Percentiles rank a stretch among this genome's conserved stretches.
phyloP scores from a whole-genome alignment of 2,797 vertebrate genomes.

The Hydrophis major region DNA sequence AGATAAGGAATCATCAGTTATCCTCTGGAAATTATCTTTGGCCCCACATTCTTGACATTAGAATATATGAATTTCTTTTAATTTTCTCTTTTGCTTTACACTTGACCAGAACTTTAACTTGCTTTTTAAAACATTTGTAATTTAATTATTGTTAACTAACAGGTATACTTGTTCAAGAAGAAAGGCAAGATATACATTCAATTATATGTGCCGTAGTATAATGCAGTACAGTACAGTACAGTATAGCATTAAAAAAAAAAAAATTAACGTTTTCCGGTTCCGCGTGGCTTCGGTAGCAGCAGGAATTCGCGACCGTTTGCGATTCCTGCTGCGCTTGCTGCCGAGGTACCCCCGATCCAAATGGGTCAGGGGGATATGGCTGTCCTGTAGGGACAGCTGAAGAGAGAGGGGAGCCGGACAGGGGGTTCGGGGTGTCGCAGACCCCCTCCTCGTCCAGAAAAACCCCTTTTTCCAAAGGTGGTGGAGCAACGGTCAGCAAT shows the following conservation, averaged over 20 bases:
- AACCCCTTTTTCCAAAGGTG: too few relatives aligned
- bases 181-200: neutral
- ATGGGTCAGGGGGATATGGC: too few relatives aligned
- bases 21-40: neutral
- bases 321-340: too few relatives aligned
- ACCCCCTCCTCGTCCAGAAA: too few relatives aligned
- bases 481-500: too few relatives aligned
- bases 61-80: neutral
- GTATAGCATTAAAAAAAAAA: neutral
- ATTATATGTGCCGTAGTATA: neutral
- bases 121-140: neutral
- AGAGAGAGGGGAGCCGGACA: too few relatives aligned
- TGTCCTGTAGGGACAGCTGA: too few relatives aligned
- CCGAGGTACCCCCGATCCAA: too few relatives aligned
- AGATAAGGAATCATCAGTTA: too few relatives aligned
- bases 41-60: neutral
- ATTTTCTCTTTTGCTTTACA: neutral
- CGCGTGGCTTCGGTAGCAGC: too few relatives aligned
- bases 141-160: neutral
- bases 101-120: neutral
- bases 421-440: too few relatives aligned
- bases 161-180: neutral
- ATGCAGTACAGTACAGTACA: neutral
- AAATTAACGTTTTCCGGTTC: neutral
- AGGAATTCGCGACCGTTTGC: too few relatives aligned